Evolutionary conservation across 2,888 invertebrate species (phyloP), one percentile per base, ranked within the genome.

Genomic region (Cephus pulcher): DNA sequence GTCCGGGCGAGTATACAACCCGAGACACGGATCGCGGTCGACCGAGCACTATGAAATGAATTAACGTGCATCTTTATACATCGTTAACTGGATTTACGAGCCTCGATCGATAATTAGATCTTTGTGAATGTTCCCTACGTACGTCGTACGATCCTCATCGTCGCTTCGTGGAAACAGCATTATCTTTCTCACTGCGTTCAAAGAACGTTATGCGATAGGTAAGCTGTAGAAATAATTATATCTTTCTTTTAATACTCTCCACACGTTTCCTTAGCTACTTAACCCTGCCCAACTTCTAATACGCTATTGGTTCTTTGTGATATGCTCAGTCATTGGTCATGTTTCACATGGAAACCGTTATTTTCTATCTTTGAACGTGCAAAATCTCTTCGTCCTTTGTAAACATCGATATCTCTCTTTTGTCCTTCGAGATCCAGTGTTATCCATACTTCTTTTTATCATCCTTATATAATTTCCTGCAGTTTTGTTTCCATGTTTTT

Each of bases 1-100:
- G 80, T 81, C 85, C 83, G 87, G 85, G 85, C 85, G 89, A 89
- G 90, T 90, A 85, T 88, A 82, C 90, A 90, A 87, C 86, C 90
- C 88, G 81, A 76, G 84, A 73, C 86, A 83, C 84, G 74, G 75
- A 81, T 32, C 71, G 71, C 71, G 32, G 12, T 12, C 34, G 71
- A 71, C 71, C 34, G 71, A 71, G 11, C 71, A 34, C 71, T 71
- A 34, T 32, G 71, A 34, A 23, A 56, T 56, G 0, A 15, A 56
- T 56, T 56, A 56, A 56, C 56, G 23, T 1, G 15, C 23, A 71
- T 30, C 15, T 71, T 71, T 32, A 71, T 71, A 23, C 33, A 71
- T 34, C 33, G 15, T 33, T 4, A 33, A 3, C 12, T 71, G 71
- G 12, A 71, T 34, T 23, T 56, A 56, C 23, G 56, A 56, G 56